Base-by-base conservation (phyloP, 2,113 vertebrate species). In the Lepidothrix coronata region DNA sequence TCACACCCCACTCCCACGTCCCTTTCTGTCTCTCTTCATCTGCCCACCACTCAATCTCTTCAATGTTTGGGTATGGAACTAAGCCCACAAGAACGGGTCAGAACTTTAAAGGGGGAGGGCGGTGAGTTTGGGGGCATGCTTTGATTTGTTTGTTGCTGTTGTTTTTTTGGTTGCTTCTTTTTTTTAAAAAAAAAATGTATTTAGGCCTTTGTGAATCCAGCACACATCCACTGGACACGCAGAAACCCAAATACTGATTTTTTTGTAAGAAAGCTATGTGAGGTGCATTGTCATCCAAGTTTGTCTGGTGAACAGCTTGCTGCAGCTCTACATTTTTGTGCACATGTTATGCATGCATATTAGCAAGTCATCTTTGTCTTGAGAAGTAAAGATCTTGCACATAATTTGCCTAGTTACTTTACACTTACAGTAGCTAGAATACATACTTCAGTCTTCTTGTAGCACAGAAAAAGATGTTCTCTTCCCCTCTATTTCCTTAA, bases 1-100 rank as follows among this genome's bases (percentile, higher is more conserved):
- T 98, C 98, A 98, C 98, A 98, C 98, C 97, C 98, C 97, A 98
- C 98, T 98, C 98, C 98, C 98, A 98, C 98, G 98, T 97, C 98
- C 98, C 97, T 98, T 97, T 97, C 98, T 97, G 97, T 97, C 97
- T 97, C 97, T 97, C 97, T 98, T 98, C 97, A 97, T 98, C 98
- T 98, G 98, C 98, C 98, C 97, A 98, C 97, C 95, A 91, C 97
- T 98, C 96, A 97, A 98, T 96, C 97, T 97, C 97, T 98, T 98
- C 95, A 96, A 70, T 98, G 97, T 96, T 96, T 97, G 96, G 97
- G 81, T 97, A 95, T 93, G 95, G 97, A 98, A 85, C 91, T 96
- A 95, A 97, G 96, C 97, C 97, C 91, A 96, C 72, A 96, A 81
- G 95, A 96, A 96, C 77, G 83, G 96, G 96, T 96, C 95, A 93